These are phyloP conservation scores for Drosophila birchii DNA, from an alignment of 2,888 invertebrate genomes.

Conservation along the genomic window DNA sequence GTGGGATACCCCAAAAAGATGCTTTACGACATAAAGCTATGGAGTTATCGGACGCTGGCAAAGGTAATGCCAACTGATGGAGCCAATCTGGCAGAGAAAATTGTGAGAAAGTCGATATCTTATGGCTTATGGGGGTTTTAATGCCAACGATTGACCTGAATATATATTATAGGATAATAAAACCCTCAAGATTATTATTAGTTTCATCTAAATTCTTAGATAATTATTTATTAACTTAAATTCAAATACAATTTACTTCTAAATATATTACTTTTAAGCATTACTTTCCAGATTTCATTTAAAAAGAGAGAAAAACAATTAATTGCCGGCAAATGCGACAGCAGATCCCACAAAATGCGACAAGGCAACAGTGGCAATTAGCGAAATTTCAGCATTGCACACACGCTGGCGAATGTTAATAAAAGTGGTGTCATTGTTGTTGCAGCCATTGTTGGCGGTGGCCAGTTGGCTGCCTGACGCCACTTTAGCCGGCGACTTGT, in stretches of 20 bases:
- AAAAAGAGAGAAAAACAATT: slow-evolving; percentile 46
- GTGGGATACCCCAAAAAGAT: slow-evolving; percentile 24
- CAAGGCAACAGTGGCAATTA: slow-evolving; percentile 67
- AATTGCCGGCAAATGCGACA: slow-evolving; percentile 50
- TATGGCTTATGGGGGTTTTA: not conserved
- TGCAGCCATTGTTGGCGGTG: slow-evolving; percentile 41
- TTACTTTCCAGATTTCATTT: not conserved
- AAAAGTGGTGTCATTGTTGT: slow-evolving; percentile 48
- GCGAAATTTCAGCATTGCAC: slow-evolving; percentile 63
- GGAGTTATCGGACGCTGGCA: slow-evolving; percentile 45
- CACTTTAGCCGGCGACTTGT: slow-evolving; percentile 77
- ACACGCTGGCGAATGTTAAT: slow-evolving; percentile 44
- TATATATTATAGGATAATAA: too few relatives aligned
- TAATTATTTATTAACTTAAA: slow-evolving; percentile 21
- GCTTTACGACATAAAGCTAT: slow-evolving; percentile 50
- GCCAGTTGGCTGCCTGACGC: slow-evolving; percentile 61
- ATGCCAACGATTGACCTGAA: not conserved
- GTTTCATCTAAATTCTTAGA: not conserved
- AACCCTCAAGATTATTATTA: not conserved
- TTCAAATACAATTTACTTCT: slow-evolving; percentile 22
- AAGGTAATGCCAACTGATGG: slow-evolving; percentile 40
- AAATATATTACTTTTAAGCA: too few relatives aligned
- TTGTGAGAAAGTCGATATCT: slow-evolving; percentile 10
- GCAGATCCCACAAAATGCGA: slow-evolving; percentile 31
- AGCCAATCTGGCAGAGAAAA: slow-evolving; percentile 28